These are phyloP conservation scores for Prietella phreatophila DNA, from an alignment of 2,113 vertebrate species.

Conservation along the genomic window DNA sequence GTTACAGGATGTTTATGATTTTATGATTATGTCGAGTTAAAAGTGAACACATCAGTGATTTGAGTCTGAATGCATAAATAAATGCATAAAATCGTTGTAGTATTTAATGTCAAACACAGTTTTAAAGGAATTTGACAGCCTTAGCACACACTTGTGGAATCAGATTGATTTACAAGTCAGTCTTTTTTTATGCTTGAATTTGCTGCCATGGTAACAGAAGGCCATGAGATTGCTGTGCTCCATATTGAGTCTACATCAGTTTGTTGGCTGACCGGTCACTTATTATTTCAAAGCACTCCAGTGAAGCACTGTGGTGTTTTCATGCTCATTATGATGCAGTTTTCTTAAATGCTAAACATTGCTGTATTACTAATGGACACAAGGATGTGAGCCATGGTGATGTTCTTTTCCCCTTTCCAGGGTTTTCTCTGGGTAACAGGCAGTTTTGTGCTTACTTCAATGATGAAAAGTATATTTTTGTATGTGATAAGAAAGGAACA, in stretches of 20 bases:
- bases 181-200: not conserved
- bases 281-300: conserved; percentile 25
- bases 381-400: not conserved
- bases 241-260: not conserved
- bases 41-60: not conserved
- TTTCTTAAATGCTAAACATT: not conserved
- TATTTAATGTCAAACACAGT: not conserved
- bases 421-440: not conserved
- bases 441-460: not conserved
- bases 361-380: not conserved
- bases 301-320: not conserved
- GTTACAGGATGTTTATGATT: not conserved
- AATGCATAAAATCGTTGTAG: no score
- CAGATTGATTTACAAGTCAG: conserved; percentile 21
- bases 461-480: conserved; percentile 1
- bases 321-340: conserved; percentile 8
- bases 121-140: not conserved
- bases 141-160: not conserved
- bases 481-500: not conserved
- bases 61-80: not conserved
- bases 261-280: conserved; percentile 12
- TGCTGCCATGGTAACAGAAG: conserved; percentile 40
- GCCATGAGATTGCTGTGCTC: not conserved
- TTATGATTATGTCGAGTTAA: not conserved
- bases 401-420: not conserved